Percentiles rank a stretch among this genome's conserved stretches.
These are phyloP conservation scores for Osedax frankpressi DNA, from an alignment of 2,888 invertebrate species.

Conservation along the genomic window DNA sequence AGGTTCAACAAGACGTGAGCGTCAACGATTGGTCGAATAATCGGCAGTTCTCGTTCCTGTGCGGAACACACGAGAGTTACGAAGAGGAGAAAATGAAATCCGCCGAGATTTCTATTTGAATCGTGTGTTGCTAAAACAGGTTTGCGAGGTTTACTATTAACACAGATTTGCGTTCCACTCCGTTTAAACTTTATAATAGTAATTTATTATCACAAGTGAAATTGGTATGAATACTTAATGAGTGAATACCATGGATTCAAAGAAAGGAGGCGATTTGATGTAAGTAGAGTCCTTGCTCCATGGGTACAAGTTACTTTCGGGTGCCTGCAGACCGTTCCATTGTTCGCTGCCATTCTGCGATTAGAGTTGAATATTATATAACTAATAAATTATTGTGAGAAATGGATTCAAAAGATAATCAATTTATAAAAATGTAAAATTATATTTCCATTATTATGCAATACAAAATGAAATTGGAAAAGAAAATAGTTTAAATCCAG, in stretches of 20 bases:
- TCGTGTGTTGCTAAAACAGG: no score
- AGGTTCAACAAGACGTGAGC: constrained; percentile 73
- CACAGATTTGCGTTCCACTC: no score
- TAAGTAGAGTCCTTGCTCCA: constrained; percentile 85
- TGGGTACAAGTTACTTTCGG: constrained; percentile 66
- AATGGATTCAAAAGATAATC: background rate
- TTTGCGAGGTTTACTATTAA: no score
- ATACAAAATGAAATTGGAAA: no score
- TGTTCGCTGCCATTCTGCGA: constrained; percentile 63
- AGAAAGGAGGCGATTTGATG: constrained; percentile 90
- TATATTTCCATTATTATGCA: background rate
- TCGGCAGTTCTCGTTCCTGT: constrained; percentile 53
- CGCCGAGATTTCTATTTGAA: no score
- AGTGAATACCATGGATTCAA: constrained; percentile 62
- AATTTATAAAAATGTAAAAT: background rate
- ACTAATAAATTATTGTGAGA: background rate
- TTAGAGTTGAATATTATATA: background rate
- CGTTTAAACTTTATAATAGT: no score
- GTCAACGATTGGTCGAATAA: constrained; percentile 54
- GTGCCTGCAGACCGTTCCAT: constrained; percentile 72
- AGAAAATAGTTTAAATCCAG: no score
- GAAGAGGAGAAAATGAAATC: background rate
- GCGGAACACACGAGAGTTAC: background rate
- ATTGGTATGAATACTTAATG: no score
- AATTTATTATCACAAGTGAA: background rate